These are phyloP conservation scores for Hyphantria cunea DNA, from an alignment of 1,140 invertebrate species.

Conservation along the genomic window DNA sequence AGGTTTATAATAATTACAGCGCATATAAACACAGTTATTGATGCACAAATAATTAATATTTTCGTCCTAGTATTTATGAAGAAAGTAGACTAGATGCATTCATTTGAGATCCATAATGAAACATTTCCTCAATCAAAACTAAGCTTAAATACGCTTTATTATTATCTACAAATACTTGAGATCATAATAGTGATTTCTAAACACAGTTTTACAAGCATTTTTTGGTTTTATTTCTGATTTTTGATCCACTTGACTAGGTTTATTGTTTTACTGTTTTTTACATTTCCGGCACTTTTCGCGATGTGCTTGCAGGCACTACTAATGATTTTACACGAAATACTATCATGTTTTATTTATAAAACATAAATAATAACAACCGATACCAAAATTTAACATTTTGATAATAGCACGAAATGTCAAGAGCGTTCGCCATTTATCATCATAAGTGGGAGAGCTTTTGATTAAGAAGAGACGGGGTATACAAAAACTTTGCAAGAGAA, in stretches of 20 bases:
- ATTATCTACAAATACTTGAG: neutral
- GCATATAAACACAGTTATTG: constrained; percentile 1
- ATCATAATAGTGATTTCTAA: constrained; percentile 5
- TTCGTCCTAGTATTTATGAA: constrained; percentile 12
- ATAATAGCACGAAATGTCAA: constrained; percentile 65
- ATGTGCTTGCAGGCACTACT: constrained; percentile 20
- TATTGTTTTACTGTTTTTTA: constrained; percentile 18
- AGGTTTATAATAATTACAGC: constrained; percentile 1
- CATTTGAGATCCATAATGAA: constrained; percentile 1
- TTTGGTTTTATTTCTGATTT: constrained; percentile 13
- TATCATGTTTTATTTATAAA: constrained; percentile 67
- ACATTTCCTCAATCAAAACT: constrained; percentile 9
- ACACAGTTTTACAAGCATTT: constrained; percentile 17
- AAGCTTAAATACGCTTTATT: neutral
- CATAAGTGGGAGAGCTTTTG: constrained; percentile 35
- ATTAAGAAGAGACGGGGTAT: constrained; percentile 37
- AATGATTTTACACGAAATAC: constrained; percentile 29
- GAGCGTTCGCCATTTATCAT: constrained; percentile 61
- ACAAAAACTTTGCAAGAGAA: constrained; percentile 31
- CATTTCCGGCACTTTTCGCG: constrained; percentile 29
- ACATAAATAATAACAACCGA: constrained; percentile 41
- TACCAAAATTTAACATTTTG: constrained; percentile 50
- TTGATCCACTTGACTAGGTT: constrained; percentile 27
- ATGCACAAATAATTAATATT: constrained; percentile 2
- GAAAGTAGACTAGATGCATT: neutral